phyloP scores from a whole-genome alignment of 2,113 vertebrate genomes.

The Myocastor coypus region DNA sequence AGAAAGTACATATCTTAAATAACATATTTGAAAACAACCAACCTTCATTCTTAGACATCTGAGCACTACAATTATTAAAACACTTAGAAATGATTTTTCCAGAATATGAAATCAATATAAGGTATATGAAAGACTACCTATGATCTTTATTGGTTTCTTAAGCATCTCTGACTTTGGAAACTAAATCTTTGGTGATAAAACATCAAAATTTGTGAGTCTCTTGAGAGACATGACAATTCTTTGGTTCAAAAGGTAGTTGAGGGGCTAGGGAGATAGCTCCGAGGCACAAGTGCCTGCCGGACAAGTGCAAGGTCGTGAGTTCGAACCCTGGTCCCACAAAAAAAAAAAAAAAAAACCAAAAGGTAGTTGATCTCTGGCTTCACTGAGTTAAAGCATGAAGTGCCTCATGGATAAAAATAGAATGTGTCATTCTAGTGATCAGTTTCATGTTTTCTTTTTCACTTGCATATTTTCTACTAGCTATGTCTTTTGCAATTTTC shows the following conservation, averaged over 20 bases:
- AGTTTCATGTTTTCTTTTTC: not conserved
- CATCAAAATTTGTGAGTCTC: not conserved
- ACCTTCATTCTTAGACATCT: not conserved
- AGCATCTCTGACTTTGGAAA: not conserved
- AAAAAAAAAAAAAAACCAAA: no score
- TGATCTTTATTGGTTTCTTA: not conserved
- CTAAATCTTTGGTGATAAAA: not conserved
- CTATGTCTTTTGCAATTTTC: not conserved
- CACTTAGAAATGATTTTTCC: not conserved
- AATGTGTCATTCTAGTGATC: not conserved
- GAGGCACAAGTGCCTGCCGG: no score
- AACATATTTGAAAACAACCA: not conserved
- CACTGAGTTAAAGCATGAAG: not conserved
- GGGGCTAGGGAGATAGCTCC: no score
- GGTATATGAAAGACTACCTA: not conserved
- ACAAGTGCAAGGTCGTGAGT: no score
- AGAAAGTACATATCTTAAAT: not conserved
- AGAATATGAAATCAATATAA: not conserved
- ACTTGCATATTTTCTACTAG: slow-evolving; percentile 26
- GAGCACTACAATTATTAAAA: not conserved
- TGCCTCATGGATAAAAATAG: not conserved
- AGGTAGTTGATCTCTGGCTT: no score
- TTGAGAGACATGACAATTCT: not conserved
- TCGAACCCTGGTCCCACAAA: no score
- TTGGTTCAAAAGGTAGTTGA: not conserved